Base-by-base conservation (phyloP, 1,140 invertebrate genomes). In the Neodiprion virginianus region DNA sequence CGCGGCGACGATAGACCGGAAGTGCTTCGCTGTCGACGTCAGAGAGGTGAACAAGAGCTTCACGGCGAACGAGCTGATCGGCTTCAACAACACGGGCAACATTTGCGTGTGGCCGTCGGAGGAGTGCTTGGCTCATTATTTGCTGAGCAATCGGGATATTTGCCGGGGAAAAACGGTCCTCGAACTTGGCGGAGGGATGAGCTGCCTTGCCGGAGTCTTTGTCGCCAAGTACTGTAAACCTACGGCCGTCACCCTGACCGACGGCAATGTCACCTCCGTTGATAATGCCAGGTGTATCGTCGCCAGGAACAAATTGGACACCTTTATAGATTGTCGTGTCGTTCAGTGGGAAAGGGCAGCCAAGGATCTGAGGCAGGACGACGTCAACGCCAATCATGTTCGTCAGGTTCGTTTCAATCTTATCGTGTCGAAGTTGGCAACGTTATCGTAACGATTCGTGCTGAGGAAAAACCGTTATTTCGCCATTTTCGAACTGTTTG, bases 1-100 rank as follows among this genome's bases (percentile, higher is more conserved):
- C 79, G 89, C 87, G 17, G 85, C 89, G 72, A 77, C 78, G 67
- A 77, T 92, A 71, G 85, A 87, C 65, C 79, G 81, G 40, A 77
- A 84, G 3, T 82, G 88, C 47, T 92, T 86, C 79, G 86, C 81
- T 10, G 86, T 93, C 0, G 86, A 91, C 66, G 89, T 93, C 23
- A 89, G 91, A 10, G 91, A 92, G 72, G 85, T 92, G 72, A 89
- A 89, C 74, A 89, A 91, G 23, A 90, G 85, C 23, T 91, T 93
- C 79, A 93, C 93, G 0, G 92, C 93, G 5, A 91, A 90, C 78
- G 92, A 94, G 79, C 87, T 97, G 28, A 93, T 93, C 84, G 95
- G 95, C 1, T 96, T 96, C 87, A 96, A 97, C 84, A 96, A 96
- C 79, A 97, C 96, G 1, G 96, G 96, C n/a, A 97, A 96, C 87